Percentiles rank a stretch among this genome's conserved stretches.
Evolutionary conservation across 2,888 invertebrate genomes (phyloP).

Genomic region (Therioaphis trifolii): DNA sequence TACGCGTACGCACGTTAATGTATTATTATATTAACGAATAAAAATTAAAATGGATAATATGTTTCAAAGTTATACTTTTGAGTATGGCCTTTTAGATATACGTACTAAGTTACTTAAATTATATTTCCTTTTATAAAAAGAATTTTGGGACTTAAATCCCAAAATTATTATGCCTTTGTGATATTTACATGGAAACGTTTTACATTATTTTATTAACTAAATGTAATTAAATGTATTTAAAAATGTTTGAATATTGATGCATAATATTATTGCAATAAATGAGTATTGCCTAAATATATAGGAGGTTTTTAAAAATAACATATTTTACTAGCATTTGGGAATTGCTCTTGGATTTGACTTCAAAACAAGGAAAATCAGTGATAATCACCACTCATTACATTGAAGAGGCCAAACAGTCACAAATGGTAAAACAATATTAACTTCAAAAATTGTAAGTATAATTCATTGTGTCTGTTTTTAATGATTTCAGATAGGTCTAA

Average conservation of each 20-base stretch:
- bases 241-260: too few relatives aligned
- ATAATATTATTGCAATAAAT: too few relatives aligned
- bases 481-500: constrained; percentile 70
- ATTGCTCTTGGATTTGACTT: constrained; percentile 63
- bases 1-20: too few relatives aligned
- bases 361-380: constrained; percentile 64
- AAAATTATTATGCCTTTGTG: background rate
- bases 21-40: too few relatives aligned
- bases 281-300: background rate
- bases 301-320: background rate
- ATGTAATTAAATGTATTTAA: too few relatives aligned
- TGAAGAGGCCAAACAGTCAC: constrained; percentile 67
- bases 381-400: constrained; percentile 64
- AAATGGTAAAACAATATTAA: constrained; percentile 64
- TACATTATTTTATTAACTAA: too few relatives aligned
- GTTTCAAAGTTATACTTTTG: background rate
- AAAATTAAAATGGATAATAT: background rate
- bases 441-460: background rate
- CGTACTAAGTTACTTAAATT: too few relatives aligned
- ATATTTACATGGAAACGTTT: too few relatives aligned
- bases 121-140: too few relatives aligned
- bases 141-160: background rate
- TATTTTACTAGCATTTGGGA: constrained; percentile 65
- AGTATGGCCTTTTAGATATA: background rate
- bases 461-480: background rate